Percentiles rank a stretch among this genome's conserved stretches.
These are phyloP conservation scores for Passerina amoena DNA, from an alignment of 2,113 vertebrate species.

Conservation along the genomic window DNA sequence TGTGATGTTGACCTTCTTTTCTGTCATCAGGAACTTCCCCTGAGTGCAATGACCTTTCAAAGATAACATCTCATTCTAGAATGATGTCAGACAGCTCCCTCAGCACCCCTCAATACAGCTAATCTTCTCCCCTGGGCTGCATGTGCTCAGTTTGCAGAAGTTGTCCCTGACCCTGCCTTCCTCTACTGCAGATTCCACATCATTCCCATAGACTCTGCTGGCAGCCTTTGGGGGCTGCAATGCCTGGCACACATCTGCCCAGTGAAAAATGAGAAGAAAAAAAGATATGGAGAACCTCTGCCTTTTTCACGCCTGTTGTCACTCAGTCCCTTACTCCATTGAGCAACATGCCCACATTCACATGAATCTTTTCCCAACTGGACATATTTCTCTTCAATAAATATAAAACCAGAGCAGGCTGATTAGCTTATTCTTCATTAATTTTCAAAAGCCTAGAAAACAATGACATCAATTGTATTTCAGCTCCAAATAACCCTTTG, in stretches of 20 bases:
- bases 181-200: background rate
- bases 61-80: background rate
- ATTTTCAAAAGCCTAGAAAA: background rate
- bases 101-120: background rate
- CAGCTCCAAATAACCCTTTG: background rate
- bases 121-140: background rate
- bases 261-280: background rate
- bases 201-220: background rate
- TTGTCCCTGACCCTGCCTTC: background rate
- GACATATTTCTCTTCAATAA: background rate
- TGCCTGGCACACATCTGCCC: background rate
- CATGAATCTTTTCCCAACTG: background rate
- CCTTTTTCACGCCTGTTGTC: background rate
- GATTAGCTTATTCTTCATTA: background rate
- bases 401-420: background rate
- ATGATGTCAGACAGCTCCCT: background rate
- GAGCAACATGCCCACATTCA: background rate
- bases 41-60: background rate
- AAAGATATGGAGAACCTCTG: background rate
- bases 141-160: background rate
- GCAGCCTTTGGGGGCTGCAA: background rate
- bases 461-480: background rate
- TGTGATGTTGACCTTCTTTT: background rate
- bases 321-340: background rate
- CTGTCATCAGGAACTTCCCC: background rate